Conservation (phyloP, 1,140 invertebrate genomes). For the Pararge aegeria region DNA sequence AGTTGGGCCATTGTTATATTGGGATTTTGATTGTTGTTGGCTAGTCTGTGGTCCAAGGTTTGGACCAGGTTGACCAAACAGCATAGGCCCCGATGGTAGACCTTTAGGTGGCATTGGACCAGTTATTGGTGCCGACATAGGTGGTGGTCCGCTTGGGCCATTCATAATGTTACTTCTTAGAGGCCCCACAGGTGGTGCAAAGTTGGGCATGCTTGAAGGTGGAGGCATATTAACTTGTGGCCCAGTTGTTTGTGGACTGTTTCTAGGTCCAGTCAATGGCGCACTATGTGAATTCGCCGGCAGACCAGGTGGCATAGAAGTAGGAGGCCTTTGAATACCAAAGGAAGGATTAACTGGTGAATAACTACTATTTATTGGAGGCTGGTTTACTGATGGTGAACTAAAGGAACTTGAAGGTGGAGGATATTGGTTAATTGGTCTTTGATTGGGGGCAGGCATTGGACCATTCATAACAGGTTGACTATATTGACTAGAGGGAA, state of each 20-base stretch:
- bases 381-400: slow-evolving; percentile 35
- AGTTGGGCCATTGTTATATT: neutral
- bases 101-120: slow-evolving; percentile 21
- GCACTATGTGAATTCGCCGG: slow-evolving; percentile 48
- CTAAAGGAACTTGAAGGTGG: slow-evolving; percentile 44
- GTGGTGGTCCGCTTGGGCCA: slow-evolving; percentile 35
- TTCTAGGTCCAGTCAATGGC: slow-evolving; percentile 33
- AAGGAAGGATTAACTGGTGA: slow-evolving; percentile 39
- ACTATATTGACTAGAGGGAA: slow-evolving; percentile 67
- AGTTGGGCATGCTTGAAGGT: slow-evolving; percentile 6
- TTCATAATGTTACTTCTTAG: slow-evolving; percentile 39
- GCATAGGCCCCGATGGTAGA: slow-evolving; percentile 28
- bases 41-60: slow-evolving; percentile 12
- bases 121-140: slow-evolving; percentile 26
- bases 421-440: slow-evolving; percentile 42
- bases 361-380: slow-evolving; percentile 33
- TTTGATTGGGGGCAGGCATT: slow-evolving; percentile 16
- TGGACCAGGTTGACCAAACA: slow-evolving; percentile 12
- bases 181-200: slow-evolving; percentile 27
- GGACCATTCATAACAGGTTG: slow-evolving; percentile 64
- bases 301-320: slow-evolving; percentile 32
- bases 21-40: neutral
- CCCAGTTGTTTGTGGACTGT: slow-evolving; percentile 34
- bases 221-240: slow-evolving; percentile 14
- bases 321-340: slow-evolving; percentile 33